Base-by-base conservation (phyloP, 2,113 vertebrate genomes). In the Brevimyrus niger region DNA sequence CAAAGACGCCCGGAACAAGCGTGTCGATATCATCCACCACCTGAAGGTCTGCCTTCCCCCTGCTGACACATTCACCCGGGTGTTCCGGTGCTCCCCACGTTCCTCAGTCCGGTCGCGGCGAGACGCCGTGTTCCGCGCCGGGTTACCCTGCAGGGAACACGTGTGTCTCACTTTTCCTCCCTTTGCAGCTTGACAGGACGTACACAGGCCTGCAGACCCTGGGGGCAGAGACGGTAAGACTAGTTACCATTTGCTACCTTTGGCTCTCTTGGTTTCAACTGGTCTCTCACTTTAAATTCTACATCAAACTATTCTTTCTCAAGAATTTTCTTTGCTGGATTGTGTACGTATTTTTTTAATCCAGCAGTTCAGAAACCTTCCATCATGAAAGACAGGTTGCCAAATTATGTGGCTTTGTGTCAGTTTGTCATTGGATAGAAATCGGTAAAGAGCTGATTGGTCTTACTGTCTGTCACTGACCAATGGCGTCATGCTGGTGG, bases 21-120 rank as follows among this genome's bases (percentile, higher is more conserved):
- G 98, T 91, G 98, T 99, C 15, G 98, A 99, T 94, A 99, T 99
- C 95, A 99, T 99, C 93, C 98, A 99, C 94, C 97, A 98, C 92
- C 93, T 99, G 91, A 99, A 99, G 98, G 98, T 99, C 96, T 90
- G 93, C 44, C 38, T 9, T 38, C 11, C 47, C 9, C 51, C 61
- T n/a, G 19, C 17, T 46, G 6, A 44, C 35, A 84, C 13, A 47
- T 89, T 51, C 8, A 9, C 55, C 23, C 0, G 3, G 21, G 42
- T 2, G 17, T 27, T 23, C 31, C 55, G 0, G 21, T n/a, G 9
- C 21, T 23, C 19, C 53, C 35, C 53, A 21, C n/a, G 35, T 15
- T 31, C 85, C 27, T 5, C 86, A 42, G 86, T 42, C 50, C n/a
- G 21, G 38, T 69, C 48, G 9, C 4, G 11, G 58, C 61, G 50